Conservation (phyloP, 2,797 vertebrate species). For the Percopsis omiscomaycus region DNA sequence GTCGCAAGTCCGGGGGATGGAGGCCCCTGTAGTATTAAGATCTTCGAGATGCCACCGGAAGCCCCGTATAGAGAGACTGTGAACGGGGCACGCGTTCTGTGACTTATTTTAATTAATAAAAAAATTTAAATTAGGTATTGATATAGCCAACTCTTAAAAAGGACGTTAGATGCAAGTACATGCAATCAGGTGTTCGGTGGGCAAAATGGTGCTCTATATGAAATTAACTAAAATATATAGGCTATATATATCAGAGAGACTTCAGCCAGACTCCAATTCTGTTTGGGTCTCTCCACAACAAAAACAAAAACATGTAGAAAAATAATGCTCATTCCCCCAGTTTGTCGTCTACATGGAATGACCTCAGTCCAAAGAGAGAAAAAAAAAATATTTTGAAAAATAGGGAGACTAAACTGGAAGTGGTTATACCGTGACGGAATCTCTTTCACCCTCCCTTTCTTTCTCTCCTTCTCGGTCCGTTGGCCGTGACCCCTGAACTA, state of each 20-base stretch:
- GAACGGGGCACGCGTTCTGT: constrained; percentile 35
- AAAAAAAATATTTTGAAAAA: constrained; percentile 23
- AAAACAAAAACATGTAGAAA: constrained; percentile 54
- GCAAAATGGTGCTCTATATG: background rate
- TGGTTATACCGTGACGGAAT: constrained; percentile 11
- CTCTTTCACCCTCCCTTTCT: background rate
- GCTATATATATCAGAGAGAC: background rate
- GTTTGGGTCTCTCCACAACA: constrained; percentile 57
- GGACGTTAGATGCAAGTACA: too few relatives aligned
- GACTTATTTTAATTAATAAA: constrained; percentile 17
- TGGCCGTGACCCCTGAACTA: constrained; percentile 71
- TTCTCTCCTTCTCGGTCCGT: constrained; percentile 44
- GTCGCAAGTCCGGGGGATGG: constrained; percentile 44
- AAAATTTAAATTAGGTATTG: background rate
- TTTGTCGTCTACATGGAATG: constrained; percentile 23
- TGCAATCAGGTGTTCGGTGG: too few relatives aligned
- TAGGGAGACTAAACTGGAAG: constrained; percentile 16
- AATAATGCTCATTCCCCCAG: constrained; percentile 52
- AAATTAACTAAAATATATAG: background rate
- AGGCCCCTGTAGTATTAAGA: constrained; percentile 42
- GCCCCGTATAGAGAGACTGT: constrained; percentile 35
- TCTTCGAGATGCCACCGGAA: constrained; percentile 51
- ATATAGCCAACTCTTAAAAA: too few relatives aligned
- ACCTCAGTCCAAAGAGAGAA: constrained; percentile 29
- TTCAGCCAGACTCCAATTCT: constrained; percentile 11